Evolutionary conservation across 2,113 vertebrate species (phyloP), one percentile per base, ranked within the genome.

Genomic region (Lota lota): DNA sequence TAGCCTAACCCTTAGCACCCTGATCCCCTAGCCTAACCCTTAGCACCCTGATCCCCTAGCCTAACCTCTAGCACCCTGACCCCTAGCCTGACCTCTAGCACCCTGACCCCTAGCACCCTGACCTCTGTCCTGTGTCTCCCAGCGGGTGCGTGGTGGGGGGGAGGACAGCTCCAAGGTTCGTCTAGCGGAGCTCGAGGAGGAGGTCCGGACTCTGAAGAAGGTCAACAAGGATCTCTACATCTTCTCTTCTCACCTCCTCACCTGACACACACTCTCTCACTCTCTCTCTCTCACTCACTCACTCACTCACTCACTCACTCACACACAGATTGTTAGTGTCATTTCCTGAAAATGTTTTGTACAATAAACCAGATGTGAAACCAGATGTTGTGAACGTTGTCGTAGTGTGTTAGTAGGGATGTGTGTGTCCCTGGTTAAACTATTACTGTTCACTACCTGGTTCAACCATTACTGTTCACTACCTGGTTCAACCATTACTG

Each of bases 211-310:
- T 50, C 88, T 95, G 67, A 92, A 94, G 59, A 95, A 94, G 72
- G 92, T 95, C 89, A 96, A 95, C 89, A 94, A 94, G n/a, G 92
- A 94, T 75, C 90, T 96, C 57, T 96, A 94, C 0, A 93, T 95
- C 82, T 95, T 96, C 87, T 94, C 95, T 0, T 89, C 92, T 3
- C 92, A 89, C 65, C 89, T 95, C 68, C 91, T 96, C 67, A 94
- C 93, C 10, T 92, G 21, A 20, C 58, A 5, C 58, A 21, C 19
- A 21, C 5, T 21, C n/a, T 10, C n/a, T 20, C 20, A 60, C 57
- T 5, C 57, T 19, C 51, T 33, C 22, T 28, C 51, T 22, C 61
- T n/a, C 33, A n/a, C 51, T 22, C 64, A 56, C 22, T 28, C 18
- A 20, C 50, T 12, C 20, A 19, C 53, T 20, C 54, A 28, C 22